Percentiles rank a stretch among this genome's conserved stretches.
phyloP scores from a whole-genome alignment of 2,888 invertebrate species.

The Heliothis peltigera region DNA sequence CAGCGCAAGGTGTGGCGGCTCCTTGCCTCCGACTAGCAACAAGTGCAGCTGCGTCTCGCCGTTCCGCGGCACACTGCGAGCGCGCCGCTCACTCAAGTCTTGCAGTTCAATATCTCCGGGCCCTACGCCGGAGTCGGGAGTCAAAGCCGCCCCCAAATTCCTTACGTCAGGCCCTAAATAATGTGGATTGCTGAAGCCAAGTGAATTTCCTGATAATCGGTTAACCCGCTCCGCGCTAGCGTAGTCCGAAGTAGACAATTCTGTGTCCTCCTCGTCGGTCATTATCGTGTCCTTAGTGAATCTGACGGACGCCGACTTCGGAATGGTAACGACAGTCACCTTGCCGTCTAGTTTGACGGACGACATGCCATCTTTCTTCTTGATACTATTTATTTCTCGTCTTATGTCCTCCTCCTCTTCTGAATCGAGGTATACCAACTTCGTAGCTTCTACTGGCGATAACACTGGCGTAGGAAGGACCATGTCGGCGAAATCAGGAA shows the following conservation, averaged over 20 bases:
- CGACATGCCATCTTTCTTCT: constrained; percentile 69
- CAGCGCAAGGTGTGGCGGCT: constrained; percentile 93
- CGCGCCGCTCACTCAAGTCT: constrained; percentile 72
- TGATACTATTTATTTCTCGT: constrained; percentile 66
- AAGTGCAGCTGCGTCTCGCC: constrained; percentile 69
- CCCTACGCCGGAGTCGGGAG: constrained; percentile 91
- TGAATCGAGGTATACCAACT: constrained; percentile 92
- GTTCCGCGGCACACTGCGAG: constrained; percentile 74
- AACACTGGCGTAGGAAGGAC: constrained; percentile 91
- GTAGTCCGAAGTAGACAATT: constrained; percentile 93
- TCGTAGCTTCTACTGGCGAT: constrained; percentile 92
- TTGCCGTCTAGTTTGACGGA: constrained; percentile 81
- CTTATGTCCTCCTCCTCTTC: constrained; percentile 90
- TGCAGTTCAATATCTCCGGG: constrained; percentile 84
- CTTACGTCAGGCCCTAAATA: constrained; percentile 92
- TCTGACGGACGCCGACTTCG: constrained; percentile 90
- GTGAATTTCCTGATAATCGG: constrained; percentile 85
- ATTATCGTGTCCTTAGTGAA: constrained; percentile 87
- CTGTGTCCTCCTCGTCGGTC: constrained; percentile 89
- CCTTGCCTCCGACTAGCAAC: constrained; percentile 93
- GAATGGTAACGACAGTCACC: constrained; percentile 87
- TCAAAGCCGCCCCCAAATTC: constrained; percentile 92
- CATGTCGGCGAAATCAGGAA: constrained; percentile 93
- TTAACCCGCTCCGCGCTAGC: constrained; percentile 93
- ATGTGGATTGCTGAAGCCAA: constrained; percentile 94